These are phyloP conservation scores for Drosophila meridiana DNA, from an alignment of 2,888 invertebrate genomes.

Conservation along the genomic window DNA sequence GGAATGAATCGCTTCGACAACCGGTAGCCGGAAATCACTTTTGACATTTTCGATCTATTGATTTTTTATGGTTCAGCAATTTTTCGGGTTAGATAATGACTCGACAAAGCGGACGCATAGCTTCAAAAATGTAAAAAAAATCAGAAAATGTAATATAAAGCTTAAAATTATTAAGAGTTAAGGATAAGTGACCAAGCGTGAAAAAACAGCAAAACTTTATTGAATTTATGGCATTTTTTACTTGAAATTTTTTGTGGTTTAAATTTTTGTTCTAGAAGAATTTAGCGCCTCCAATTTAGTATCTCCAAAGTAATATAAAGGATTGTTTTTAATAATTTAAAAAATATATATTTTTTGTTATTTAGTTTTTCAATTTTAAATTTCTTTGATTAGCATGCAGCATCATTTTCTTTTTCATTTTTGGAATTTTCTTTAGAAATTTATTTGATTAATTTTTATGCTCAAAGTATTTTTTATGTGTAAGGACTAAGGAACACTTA, in stretches of 20 bases:
- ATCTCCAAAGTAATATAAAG: no score
- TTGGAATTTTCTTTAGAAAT: no score
- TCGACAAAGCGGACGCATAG: conserved; percentile 21
- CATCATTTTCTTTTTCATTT: no score
- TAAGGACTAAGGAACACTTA: no score
- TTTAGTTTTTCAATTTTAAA: no score
- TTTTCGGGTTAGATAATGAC: conserved; percentile 57
- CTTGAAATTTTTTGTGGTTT: not conserved
- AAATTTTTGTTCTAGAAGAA: not conserved
- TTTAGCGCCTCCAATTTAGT: no score
- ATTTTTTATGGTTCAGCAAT: conserved; percentile 71
- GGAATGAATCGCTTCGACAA: conserved; percentile 61
- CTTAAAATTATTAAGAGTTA: not conserved
- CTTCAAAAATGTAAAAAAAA: conserved; percentile 8
- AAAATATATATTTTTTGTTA: no score
- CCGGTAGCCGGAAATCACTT: conserved; percentile 77
- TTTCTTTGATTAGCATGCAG: no score
- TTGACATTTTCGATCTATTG: conserved; percentile 78
- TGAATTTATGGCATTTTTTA: not conserved
- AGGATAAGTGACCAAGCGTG: not conserved
- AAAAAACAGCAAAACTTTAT: not conserved
- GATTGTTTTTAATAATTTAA: no score
- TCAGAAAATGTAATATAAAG: not conserved
- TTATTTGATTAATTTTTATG: no score
- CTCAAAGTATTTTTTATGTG: no score